Evolutionary conservation across 2,113 vertebrate genomes (phyloP), one percentile per base, ranked within the genome.

Genomic region (Upupa epops): DNA sequence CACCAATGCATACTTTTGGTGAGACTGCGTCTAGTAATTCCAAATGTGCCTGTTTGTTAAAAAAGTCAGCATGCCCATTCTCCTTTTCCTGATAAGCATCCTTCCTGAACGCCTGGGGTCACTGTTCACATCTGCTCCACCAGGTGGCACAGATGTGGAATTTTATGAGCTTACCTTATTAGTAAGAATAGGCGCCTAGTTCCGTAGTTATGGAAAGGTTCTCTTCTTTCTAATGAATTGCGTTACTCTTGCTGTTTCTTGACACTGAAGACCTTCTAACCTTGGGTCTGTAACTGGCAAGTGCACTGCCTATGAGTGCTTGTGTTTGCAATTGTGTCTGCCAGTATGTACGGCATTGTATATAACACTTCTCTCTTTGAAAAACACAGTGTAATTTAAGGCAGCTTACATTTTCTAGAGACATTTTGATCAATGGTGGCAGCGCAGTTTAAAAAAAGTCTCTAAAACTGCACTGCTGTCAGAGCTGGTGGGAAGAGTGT

Each of bases 241-340:
- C 40, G 60, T n/a, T 37, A 37, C 26, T 72, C 22, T 26, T 4
- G 1, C 40, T 48, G 5, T n/a, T 59, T 37, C 63, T 46, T 40
- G 31, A 26, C 46, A 11, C 1, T 56, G 49, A 26, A 1, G 7
- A 26, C 17, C 45, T 77, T 55, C 40, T n/a, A 18, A 55, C 8
- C 22, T 54, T 3, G 3, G 16, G 22, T 58, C 63, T 75, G 82
- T 37, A 52, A 19, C 42, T 78, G 46, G 26, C 55, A 54, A 54
- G 10, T 29, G n/a, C 20, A 29, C 2, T 68, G 63, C 32, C 31
- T 17, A 19, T 0, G 1, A 34, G 31, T 20, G 9, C 15, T 1
- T 8, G 8, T 42, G 6, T 54, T 51, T 70, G 71, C 83, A 32
- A n/a, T 32, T 36, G 10, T 28, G 63, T 13, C 69, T 69, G 9